Conservation (phyloP, 2,113 vertebrate species). For the Solenodon paradoxus region DNA sequence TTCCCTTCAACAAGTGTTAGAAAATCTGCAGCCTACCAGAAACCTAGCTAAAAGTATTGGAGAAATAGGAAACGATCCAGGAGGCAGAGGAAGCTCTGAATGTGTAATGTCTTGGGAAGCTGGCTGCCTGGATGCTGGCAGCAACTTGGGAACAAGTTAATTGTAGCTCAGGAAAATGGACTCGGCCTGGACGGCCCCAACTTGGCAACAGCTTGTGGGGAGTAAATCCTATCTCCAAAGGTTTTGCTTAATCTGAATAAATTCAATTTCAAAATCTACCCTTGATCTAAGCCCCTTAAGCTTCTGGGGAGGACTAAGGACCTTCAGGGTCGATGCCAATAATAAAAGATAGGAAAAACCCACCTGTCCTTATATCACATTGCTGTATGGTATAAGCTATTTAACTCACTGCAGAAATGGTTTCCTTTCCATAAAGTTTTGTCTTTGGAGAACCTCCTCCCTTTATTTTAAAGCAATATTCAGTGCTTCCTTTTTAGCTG, state of each 20-base stretch:
- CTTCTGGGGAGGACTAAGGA: constrained; percentile 85
- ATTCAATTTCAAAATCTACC: constrained; percentile 94
- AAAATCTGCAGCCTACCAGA: not conserved
- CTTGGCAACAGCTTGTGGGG: constrained; percentile 90
- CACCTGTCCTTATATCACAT: constrained; percentile 83
- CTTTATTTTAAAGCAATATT: constrained; percentile 71
- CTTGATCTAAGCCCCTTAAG: constrained; percentile 93
- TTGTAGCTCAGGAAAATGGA: constrained; percentile 75
- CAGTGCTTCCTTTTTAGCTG: constrained; percentile 65
- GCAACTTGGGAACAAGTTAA: constrained; percentile 51
- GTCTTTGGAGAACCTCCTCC: constrained; percentile 75
- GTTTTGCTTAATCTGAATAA: constrained; percentile 91
- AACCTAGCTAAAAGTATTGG: not conserved
- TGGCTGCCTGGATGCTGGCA: constrained; percentile 51
- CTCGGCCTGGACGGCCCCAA: constrained; percentile 73
- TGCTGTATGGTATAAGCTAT: constrained; percentile 80
- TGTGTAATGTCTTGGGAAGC: constrained; percentile 56
- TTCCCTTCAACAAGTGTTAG: not conserved
- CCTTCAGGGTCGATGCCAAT: constrained; percentile 88
- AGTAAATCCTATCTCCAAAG: constrained; percentile 88
- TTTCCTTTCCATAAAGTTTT: constrained; percentile 82
- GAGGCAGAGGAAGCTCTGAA: not conserved
- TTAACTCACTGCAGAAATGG: constrained; percentile 81
- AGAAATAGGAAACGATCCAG: not conserved
- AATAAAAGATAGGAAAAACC: constrained; percentile 87